Evolutionary conservation across 2,888 invertebrate genomes (phyloP).

Genomic region (Meghimatium bilineatum): DNA sequence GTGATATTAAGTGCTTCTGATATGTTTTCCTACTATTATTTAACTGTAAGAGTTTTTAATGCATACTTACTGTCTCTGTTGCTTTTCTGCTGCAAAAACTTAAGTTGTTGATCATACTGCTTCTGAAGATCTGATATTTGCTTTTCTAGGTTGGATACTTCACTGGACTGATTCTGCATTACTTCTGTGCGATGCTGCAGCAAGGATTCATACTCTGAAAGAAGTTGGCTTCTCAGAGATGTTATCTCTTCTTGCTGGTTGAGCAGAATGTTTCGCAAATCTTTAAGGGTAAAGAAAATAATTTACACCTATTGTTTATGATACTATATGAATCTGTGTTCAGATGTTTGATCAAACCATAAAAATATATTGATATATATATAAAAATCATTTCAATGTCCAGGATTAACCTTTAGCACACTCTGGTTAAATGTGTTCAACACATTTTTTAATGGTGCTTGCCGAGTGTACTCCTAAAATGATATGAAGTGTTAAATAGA

Average conservation of each 20-base stretch:
- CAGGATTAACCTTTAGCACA: too few relatives aligned
- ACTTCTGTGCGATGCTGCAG: conserved; percentile 60
- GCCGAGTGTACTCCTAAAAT: too few relatives aligned
- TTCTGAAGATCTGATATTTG: conserved; percentile 63
- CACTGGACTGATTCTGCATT: conserved; percentile 60
- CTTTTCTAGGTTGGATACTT: conserved; percentile 62
- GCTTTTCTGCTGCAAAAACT: conserved; percentile 55
- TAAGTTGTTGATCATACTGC: conserved; percentile 62
- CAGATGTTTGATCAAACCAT: too few relatives aligned
- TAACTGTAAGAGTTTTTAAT: background rate
- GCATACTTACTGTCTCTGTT: conserved; percentile 54
- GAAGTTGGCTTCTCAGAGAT: conserved; percentile 60
- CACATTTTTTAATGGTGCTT: too few relatives aligned
- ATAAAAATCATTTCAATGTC: too few relatives aligned
- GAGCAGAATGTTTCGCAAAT: conserved; percentile 61
- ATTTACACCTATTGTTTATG: background rate
- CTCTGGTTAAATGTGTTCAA: too few relatives aligned
- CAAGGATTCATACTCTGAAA: conserved; percentile 65
- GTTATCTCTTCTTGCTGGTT: conserved; percentile 64
- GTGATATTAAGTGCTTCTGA: too few relatives aligned
- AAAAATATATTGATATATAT: too few relatives aligned
- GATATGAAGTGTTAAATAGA: too few relatives aligned
- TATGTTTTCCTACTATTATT: too few relatives aligned
- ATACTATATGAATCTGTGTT: background rate
- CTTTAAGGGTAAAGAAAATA: conserved; percentile 52